A percentile compares a stretch with the other conserved stretches of the same genome.
These are phyloP conservation scores for Xestia ashworthii DNA, from an alignment of 2,888 invertebrate species.

Conservation along the genomic window DNA sequence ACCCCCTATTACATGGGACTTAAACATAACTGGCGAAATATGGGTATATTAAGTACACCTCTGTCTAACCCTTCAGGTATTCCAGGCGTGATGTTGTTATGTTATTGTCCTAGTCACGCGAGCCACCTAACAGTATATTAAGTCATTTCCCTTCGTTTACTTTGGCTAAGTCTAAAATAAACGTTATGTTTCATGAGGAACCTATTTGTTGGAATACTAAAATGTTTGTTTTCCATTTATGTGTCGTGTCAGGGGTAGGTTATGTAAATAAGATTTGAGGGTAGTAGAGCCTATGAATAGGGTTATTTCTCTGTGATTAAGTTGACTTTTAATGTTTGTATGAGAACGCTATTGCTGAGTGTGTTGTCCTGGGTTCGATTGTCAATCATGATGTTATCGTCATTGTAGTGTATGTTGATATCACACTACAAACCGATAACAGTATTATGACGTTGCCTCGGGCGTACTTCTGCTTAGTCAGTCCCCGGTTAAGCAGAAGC, in stretches of 20 bases:
- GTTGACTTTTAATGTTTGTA: background rate
- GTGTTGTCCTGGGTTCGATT: background rate
- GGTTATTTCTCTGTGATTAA: background rate
- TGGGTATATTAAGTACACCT: too few species aligned
- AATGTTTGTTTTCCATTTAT: slow-evolving; percentile 49
- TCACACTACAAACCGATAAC: too few species aligned
- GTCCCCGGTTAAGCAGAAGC: too few species aligned
- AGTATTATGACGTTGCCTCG: too few species aligned
- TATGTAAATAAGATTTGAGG: slow-evolving; percentile 11
- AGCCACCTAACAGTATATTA: slow-evolving; percentile 43
- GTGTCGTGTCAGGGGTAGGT: slow-evolving; percentile 3
- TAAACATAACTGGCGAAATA: too few species aligned
- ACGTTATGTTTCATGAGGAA: slow-evolving; percentile 20
- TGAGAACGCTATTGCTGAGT: background rate
- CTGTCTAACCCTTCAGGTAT: background rate
- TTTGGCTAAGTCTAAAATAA: slow-evolving; percentile 51
- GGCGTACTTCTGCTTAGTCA: too few species aligned
- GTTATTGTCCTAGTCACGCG: slow-evolving; percentile 60
- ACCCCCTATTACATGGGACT: too few species aligned
- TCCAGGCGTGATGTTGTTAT: background rate
- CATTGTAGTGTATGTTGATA: too few species aligned
- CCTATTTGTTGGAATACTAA: slow-evolving; percentile 49
- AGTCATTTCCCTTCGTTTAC: slow-evolving; percentile 58
- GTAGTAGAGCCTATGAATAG: background rate
- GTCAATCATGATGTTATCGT: background rate